Conservation (phyloP, 2,113 vertebrate species). For the Cyrtonyx montezumae region DNA sequence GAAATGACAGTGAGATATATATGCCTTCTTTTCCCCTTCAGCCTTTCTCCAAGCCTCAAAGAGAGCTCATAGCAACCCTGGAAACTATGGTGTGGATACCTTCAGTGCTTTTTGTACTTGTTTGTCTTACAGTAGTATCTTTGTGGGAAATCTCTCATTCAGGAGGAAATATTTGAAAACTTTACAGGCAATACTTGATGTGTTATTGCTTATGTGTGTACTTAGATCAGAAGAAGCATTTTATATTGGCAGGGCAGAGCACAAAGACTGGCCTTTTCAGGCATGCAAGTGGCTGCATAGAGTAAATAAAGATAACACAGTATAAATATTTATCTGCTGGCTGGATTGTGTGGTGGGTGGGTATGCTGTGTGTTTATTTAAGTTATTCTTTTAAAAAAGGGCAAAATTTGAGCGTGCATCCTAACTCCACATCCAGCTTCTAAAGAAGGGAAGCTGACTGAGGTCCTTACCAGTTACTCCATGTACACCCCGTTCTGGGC, state of each 20-base stretch:
- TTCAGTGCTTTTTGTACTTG: background rate
- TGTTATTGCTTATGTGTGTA: background rate
- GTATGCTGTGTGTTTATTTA: background rate
- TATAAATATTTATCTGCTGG: background rate
- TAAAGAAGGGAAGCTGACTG: background rate
- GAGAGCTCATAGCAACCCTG: fast-evolving
- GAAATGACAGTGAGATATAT: background rate
- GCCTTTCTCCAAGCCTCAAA: background rate
- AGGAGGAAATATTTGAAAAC: background rate
- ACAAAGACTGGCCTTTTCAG: background rate
- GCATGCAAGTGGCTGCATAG: background rate
- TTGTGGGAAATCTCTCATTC: background rate
- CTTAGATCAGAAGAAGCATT: background rate
- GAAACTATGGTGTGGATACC: background rate
- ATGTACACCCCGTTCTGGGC: no score
- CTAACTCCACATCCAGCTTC: background rate
- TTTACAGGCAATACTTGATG: background rate
- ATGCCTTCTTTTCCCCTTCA: background rate
- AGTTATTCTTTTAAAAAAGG: background rate
- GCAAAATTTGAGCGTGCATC: background rate
- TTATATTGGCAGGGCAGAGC: background rate
- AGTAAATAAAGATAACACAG: background rate
- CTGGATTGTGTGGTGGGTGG: background rate
- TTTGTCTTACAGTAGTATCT: background rate
- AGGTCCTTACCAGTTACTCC: no score